Conservation (phyloP, 64 coral and sea anemone species). For the Montipora sp. region DNA sequence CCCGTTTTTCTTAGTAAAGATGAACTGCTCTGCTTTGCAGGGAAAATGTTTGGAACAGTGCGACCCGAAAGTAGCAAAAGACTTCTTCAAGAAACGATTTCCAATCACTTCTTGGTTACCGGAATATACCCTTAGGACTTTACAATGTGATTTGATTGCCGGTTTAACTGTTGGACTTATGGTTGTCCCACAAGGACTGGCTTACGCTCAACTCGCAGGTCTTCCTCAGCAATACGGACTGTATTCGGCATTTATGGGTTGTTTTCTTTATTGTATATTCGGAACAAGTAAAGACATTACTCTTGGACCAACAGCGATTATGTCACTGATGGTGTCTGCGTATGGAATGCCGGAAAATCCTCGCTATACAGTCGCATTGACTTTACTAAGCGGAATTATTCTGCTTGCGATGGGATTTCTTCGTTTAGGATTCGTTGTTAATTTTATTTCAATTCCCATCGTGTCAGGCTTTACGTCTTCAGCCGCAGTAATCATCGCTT, state of each 20-base stretch:
- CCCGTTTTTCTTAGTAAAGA: constrained; percentile 7
- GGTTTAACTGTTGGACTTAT: constrained; percentile 87
- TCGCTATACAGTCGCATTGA: constrained; percentile 68
- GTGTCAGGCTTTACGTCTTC: constrained; percentile 91
- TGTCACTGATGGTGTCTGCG: constrained; percentile 91
- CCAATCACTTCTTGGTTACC: constrained; percentile 82
- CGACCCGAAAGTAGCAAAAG: constrained; percentile 33
- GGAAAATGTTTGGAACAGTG: constrained; percentile 85
- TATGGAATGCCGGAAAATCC: constrained; percentile 82
- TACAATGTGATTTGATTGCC: constrained; percentile 88
- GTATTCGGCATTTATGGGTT: constrained; percentile 92
- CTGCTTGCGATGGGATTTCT: constrained; percentile 94
- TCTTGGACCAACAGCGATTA: constrained; percentile 83
- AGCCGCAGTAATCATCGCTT: constrained; percentile 91
- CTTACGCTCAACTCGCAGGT: constrained; percentile 80
- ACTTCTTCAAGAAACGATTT: constrained; percentile 67
- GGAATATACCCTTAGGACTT: constrained; percentile 48
- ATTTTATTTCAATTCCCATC: constrained; percentile 93
- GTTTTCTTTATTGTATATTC: constrained; percentile 90
- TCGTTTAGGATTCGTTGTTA: constrained; percentile 88
- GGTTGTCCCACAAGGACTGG: constrained; percentile 93
- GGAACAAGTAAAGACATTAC: constrained; percentile 96
- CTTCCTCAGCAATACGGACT: constrained; percentile 85
- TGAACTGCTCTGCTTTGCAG: constrained; percentile 61
- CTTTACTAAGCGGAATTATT: constrained; percentile 78